Conservation (phyloP, 2,888 invertebrate genomes). For the Oasisia sp. region DNA sequence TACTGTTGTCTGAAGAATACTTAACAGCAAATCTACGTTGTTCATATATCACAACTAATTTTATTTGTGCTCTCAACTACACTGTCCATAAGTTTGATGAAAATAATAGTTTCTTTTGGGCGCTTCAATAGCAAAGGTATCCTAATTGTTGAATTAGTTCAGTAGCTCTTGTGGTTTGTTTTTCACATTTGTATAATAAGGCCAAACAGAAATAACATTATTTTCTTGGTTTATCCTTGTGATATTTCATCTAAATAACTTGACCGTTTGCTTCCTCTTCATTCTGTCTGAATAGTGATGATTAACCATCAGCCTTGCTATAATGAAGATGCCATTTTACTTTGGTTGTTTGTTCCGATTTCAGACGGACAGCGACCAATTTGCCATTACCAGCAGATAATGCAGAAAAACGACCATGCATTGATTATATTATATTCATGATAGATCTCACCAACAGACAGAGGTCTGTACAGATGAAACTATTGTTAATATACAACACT, state of each 20-base stretch:
- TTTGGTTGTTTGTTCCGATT: not conserved
- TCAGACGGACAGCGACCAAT: not conserved
- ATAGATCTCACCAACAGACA: not conserved
- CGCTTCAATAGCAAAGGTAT: not conserved
- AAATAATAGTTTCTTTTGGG: not conserved
- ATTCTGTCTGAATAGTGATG: not conserved
- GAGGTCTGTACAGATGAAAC: not conserved
- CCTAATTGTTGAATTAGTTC: not conserved
- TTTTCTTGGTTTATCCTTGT: not conserved
- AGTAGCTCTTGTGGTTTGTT: not conserved
- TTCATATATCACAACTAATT: not conserved
- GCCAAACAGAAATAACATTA: not conserved
- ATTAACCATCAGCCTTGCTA: not conserved
- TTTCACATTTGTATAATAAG: not conserved
- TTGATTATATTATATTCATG: constrained; percentile 6
- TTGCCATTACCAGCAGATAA: not conserved
- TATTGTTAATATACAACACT: not conserved
- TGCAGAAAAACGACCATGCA: not conserved
- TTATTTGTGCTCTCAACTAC: not conserved
- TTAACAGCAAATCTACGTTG: not conserved
- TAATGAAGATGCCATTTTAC: not conserved
- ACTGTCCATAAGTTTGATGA: not conserved
- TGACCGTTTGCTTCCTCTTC: not conserved
- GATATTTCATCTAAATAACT: not conserved
- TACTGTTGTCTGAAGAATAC: not conserved